These are phyloP conservation scores for Allygus modestus DNA, from an alignment of 2,888 invertebrate species.

Conservation along the genomic window DNA sequence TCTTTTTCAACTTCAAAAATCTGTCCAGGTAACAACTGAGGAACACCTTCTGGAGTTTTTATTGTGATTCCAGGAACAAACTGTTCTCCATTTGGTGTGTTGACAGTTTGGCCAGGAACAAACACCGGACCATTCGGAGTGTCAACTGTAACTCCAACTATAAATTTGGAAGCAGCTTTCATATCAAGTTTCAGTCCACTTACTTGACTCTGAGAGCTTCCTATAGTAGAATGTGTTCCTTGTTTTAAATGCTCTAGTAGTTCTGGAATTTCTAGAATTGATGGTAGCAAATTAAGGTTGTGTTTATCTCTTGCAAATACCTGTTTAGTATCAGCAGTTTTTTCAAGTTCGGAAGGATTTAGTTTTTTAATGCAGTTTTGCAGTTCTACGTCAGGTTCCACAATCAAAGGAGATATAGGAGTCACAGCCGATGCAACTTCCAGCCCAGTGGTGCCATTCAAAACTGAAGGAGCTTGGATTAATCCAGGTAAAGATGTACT, in stretches of 20 bases:
- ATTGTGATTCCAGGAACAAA: slow-evolving; percentile 87
- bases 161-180: slow-evolving; percentile 81
- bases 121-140: slow-evolving; percentile 84
- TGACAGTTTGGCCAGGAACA: slow-evolving; percentile 86
- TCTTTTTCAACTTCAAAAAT: slow-evolving; percentile 79
- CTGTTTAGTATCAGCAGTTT: slow-evolving; percentile 80
- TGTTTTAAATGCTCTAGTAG: slow-evolving; percentile 77
- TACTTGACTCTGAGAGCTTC: slow-evolving; percentile 77
- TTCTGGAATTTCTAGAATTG: slow-evolving; percentile 80
- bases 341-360: slow-evolving; percentile 78
- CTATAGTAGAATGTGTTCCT: slow-evolving; percentile 78
- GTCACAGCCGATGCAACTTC: slow-evolving; percentile 81
- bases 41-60: slow-evolving; percentile 82
- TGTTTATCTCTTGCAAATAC: slow-evolving; percentile 76
- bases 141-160: slow-evolving; percentile 84
- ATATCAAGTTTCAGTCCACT: slow-evolving; percentile 82
- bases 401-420: slow-evolving; percentile 79
- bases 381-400: slow-evolving; percentile 76
- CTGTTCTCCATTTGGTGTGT: slow-evolving; percentile 81
- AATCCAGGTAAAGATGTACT: slow-evolving; percentile 73
- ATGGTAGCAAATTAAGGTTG: slow-evolving; percentile 80
- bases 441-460: slow-evolving; percentile 78
- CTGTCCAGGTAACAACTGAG: slow-evolving; percentile 85
- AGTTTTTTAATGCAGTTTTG: slow-evolving; percentile 78
- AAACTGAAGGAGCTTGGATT: slow-evolving; percentile 74